Base-by-base conservation (phyloP, 1,140 invertebrate species). In the Drosophila bocqueti region DNA sequence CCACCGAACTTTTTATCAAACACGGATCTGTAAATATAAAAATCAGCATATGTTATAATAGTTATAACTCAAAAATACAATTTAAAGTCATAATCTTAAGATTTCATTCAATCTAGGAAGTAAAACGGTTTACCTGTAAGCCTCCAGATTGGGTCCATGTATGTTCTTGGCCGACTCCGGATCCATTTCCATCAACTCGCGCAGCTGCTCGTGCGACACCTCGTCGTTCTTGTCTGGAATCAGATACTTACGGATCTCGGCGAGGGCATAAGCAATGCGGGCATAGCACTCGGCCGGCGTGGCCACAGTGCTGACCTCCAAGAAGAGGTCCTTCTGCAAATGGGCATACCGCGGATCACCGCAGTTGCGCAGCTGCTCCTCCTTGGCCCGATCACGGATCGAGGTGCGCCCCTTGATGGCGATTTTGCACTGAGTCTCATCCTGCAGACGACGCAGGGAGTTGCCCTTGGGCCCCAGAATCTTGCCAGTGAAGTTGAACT, bases 401-500 rank as follows among this genome's bases (percentile, higher is more conserved):
- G 97, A 98, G 13, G 97, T 97, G 75, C 96, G 94, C 3, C 97
- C 97, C 3, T 98, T 94, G 18, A 98, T 96, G 1, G 97, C 96
- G 95, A 98, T 98, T 93, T 97, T 98, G 75, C 97, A 97, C 94
- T 97, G 97, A 3, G 97, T 98, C 84, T 97, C 96, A 91, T 98
- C 97, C 92, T 98, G 97, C 15, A 98, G 93, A 57, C 96, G 94
- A 84, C 98, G 98, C 86, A 98, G 93, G 0, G 97, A 98, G 90
- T 97, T 97, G 21, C 97, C 97, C 93, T 98, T 98, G 18, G 97
- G 97, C 2, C 97, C 97, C 79, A 98, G 93, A n/a, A 98, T 94
- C 93, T 98, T 98, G 2, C 97, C 97, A 66, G 98, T 97, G 93
- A 98, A 98, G 93, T 98, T 98, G 92, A 98, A 98, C 96, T 97